Conservation (phyloP, 2,888 invertebrate species). For the Phania funesta region DNA sequence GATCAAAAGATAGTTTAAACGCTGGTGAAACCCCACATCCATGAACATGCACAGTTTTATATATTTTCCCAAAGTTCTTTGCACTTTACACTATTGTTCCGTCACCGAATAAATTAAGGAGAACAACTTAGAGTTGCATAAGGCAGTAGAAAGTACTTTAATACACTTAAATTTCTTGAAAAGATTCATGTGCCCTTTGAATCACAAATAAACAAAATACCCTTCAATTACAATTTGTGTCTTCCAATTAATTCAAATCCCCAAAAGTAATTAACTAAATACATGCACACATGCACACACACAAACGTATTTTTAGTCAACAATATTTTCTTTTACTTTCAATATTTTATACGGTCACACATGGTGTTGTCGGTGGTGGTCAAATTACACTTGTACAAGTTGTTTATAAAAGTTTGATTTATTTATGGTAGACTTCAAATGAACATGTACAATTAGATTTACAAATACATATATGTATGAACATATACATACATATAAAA, state of each 20-base stretch:
- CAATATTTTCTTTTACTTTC: constrained; percentile 24
- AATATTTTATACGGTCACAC: neutral
- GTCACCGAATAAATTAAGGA: no score
- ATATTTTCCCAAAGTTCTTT: no score
- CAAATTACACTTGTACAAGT: constrained; percentile 35
- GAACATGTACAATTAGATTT: constrained; percentile 1
- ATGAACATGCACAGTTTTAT: no score
- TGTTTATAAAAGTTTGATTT: constrained; percentile 39
- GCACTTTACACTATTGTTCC: no score
- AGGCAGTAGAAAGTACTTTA: no score
- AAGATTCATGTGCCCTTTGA: no score
- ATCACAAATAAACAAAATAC: neutral
- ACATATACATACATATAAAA: neutral
- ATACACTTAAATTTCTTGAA: no score
- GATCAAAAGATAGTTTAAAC: no score
- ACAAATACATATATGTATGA: neutral
- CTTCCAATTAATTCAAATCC: constrained; percentile 23
- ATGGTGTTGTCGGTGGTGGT: neutral
- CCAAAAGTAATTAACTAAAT: constrained; percentile 50
- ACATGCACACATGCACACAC: no score
- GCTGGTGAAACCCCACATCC: no score
- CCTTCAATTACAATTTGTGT: constrained; percentile 7
- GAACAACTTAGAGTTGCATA: no score
- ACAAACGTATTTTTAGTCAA: constrained; percentile 40
- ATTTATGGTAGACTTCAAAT: constrained; percentile 6